These are phyloP conservation scores for Anoncus sp. DNA, from an alignment of 2,888 invertebrate species.

Conservation along the genomic window DNA sequence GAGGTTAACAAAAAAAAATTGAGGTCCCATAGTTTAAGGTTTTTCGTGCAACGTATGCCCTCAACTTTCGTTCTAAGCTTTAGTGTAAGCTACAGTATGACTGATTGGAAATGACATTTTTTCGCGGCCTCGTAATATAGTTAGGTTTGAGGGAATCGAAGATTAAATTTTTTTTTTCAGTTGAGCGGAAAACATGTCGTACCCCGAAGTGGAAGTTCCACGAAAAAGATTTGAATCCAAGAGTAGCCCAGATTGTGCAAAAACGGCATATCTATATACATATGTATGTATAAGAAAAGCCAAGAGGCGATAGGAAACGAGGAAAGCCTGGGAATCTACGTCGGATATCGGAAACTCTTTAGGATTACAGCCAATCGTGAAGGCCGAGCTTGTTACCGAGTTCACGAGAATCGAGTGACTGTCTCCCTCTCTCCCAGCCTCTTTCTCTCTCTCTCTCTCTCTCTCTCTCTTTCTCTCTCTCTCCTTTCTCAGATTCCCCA, in stretches of 20 bases:
- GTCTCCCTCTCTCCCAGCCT: background rate
- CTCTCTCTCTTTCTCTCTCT: conserved; percentile 5
- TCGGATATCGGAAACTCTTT: conserved; percentile 79
- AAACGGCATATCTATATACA: conserved; percentile 5
- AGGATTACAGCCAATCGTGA: conserved; percentile 73
- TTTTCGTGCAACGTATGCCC: too few species aligned
- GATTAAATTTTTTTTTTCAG: background rate
- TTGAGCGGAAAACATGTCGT: background rate
- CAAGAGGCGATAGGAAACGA: conserved; percentile 34
- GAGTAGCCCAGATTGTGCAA: conserved; percentile 11
- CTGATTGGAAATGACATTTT: background rate
- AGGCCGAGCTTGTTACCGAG: conserved; percentile 71
- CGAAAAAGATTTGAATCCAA: conserved; percentile 37
- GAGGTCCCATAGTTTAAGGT: too few species aligned
- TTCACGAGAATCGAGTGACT: conserved; percentile 70
- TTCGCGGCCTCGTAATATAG: background rate
- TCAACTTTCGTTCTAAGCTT: too few species aligned
- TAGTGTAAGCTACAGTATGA: background rate
- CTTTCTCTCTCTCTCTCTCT: background rate
- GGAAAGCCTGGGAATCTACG: conserved; percentile 55
- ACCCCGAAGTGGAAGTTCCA: background rate
- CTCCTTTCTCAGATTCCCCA: background rate
- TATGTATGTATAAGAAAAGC: background rate
- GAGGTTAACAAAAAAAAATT: too few species aligned
- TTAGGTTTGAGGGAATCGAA: conserved; percentile 4